Evolutionary conservation across 2,113 vertebrate species (phyloP).

Genomic region (Phocoena sinus): DNA sequence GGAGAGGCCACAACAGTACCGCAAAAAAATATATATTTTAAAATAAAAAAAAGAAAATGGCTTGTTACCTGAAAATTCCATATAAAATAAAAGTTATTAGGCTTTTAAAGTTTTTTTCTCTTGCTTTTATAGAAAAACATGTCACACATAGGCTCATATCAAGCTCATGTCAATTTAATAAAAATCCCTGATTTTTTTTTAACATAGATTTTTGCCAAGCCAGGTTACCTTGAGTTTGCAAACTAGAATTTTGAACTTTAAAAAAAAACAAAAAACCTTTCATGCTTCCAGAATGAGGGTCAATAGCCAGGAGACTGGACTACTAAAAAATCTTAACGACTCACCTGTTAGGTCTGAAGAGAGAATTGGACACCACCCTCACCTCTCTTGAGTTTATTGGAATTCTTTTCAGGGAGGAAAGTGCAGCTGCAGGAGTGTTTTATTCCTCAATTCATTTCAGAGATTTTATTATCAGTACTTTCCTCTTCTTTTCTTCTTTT

Average conservation of each 20-base stretch:
- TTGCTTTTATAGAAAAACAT: not conserved
- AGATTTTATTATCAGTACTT: not conserved
- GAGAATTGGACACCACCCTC: not conserved
- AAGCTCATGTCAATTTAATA: not conserved
- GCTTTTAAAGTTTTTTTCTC: not conserved
- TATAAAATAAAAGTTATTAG: not conserved
- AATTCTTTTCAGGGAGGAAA: not conserved
- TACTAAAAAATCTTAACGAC: not conserved
- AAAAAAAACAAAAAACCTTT: not conserved
- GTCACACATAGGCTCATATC: not conserved
- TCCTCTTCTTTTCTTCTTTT: not conserved
- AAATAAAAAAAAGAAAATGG: not conserved
- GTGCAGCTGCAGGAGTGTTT: not conserved
- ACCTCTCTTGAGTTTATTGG: not conserved
- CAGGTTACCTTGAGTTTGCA: not conserved
- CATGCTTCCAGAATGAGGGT: not conserved
- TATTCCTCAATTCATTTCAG: not conserved
- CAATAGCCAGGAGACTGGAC: not conserved
- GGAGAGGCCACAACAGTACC: no score
- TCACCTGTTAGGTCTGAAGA: not conserved
- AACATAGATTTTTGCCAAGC: not conserved
- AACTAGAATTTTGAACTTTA: not conserved
- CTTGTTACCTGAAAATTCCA: not conserved
- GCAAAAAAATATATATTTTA: not conserved
- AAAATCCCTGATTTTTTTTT: not conserved